Evolutionary conservation across 2,888 invertebrate genomes (phyloP), one percentile per base, ranked within the genome.

Genomic region (Aspidiotus destructor): DNA sequence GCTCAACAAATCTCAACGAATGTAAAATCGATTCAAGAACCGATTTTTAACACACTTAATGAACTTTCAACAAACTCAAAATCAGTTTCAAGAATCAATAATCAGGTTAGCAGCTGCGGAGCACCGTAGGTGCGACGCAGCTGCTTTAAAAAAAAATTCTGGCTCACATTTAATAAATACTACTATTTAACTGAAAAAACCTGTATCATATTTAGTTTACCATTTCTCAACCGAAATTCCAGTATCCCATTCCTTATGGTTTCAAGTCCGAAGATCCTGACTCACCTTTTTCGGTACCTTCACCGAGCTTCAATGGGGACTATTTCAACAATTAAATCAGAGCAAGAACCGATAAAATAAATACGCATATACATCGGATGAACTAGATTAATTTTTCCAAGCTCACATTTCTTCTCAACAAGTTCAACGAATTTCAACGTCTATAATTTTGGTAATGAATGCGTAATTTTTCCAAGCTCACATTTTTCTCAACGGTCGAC

Each of bases 121-220:
- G 28, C 28, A 28, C 28, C 28, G 28, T 28, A 5, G 28, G 28
- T 28, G 28, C 28, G 28, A 28, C 28, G 28, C 28, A 28, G 28
- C 28, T 1, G 28, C 28, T 28, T 28, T 11, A 13, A n/a, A 48
- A 48, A 48, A 48, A 48, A 48, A 13, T n/a, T 55, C 16, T 55
- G 55, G 55, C 55, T 55, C 55, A 55, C 55, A 55, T 55, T 55
- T 55, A 55, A 55, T 55, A 52, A 52, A 52, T 52, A 52, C 55
- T 11, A 55, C 2, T 55, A 55, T 55, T 55, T 17, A 52, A 52
- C 52, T 5, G 52, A 52, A 52, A 52, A 52, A 52, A 52, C 52
- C 52, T 52, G 52, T 52, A 52, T 52, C 52, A 52, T 52, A 52
- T 52, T 52, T 52, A 52, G 52, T 52, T 52, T 52, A 52, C 52